Evolutionary conservation across 64 coral and sea anemone genomes (phyloP).

Genomic region (Cladopsammia gracilis): DNA sequence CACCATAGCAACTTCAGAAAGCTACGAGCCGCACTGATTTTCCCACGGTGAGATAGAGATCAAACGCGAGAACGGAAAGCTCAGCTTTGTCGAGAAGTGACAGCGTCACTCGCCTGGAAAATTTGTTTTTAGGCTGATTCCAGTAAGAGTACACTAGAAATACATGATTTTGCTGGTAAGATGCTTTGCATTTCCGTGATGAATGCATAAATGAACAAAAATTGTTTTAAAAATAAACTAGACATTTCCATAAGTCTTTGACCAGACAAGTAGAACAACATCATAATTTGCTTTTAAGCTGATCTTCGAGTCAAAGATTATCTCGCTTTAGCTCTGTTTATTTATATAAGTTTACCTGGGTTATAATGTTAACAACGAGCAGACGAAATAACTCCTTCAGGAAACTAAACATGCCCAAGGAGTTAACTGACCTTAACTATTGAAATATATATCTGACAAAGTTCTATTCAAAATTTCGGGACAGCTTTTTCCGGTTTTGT

Average conservation of each 20-base stretch:
- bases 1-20: slow-evolving; percentile 10
- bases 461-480: not conserved
- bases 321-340: not conserved
- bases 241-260: not conserved
- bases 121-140: not conserved
- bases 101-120: not conserved
- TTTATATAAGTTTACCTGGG: not conserved
- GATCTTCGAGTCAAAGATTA: not conserved
- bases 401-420: slow-evolving; percentile 2
- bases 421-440: no score
- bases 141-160: not conserved
- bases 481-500: slow-evolving; percentile 28
- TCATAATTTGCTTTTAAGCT: not conserved
- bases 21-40: not conserved
- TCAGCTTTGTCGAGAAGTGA: not conserved
- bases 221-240: slow-evolving; percentile 9
- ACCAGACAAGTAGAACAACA: slow-evolving; percentile 1
- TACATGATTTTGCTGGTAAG: no score
- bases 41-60: slow-evolving; percentile 51
- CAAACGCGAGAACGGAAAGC: slow-evolving; percentile 3
- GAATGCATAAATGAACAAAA: not conserved
- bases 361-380: not conserved
- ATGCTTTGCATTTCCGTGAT: not conserved
- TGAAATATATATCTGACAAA: not conserved
- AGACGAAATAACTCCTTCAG: not conserved